Base-by-base conservation (phyloP, 2,113 vertebrate species). In the Menura novaehollandiae region DNA sequence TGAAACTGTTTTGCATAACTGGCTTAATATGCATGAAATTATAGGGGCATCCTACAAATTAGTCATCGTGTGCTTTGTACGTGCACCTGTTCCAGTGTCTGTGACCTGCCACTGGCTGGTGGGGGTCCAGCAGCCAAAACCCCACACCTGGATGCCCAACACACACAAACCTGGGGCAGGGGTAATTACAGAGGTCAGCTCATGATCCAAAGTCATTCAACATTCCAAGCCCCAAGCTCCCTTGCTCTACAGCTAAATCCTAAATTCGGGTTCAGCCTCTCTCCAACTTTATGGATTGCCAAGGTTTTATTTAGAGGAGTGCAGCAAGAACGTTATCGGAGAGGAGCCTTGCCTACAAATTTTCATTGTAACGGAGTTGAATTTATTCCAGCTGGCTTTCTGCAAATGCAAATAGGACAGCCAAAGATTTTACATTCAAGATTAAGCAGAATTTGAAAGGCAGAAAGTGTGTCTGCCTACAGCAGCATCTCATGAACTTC, bases 11-110 rank as follows among this genome's bases (percentile, higher is more conserved):
- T 89, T 92, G 96, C 85, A 95, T 93, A 92, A 90, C 95, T 89
- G 83, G 76, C 88, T 94, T 88, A 78, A 93, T 93, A 88, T 68
- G 83, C 92, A 93, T 87, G 80, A 95, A 96, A 95, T 95, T 92
- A 92, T 28, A 97, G 92, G 95, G 92, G 83, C 66, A 94, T 80
- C 92, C 95, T 91, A 18, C 60, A 93, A 87, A 94, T 87, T 27
- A 92, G 37, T 73, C 91, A 79, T 17, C 3, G 44, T 8, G 4
- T 30, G 95, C 89, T 94, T 93, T 95, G 96, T 92, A 1, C 80
- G 43, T 1, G n/a, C 92, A 95, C 89, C 90, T 94, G 93, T 3
- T 60, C 41, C 52, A 37, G 75, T 8, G 35, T 22, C 88, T 28
- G 0, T 26, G 83, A 46, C 47, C 64, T 52, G 63, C 78, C 44